Conservation (phyloP, 2,888 invertebrate species). For the Eupithecia subfuscata region DNA sequence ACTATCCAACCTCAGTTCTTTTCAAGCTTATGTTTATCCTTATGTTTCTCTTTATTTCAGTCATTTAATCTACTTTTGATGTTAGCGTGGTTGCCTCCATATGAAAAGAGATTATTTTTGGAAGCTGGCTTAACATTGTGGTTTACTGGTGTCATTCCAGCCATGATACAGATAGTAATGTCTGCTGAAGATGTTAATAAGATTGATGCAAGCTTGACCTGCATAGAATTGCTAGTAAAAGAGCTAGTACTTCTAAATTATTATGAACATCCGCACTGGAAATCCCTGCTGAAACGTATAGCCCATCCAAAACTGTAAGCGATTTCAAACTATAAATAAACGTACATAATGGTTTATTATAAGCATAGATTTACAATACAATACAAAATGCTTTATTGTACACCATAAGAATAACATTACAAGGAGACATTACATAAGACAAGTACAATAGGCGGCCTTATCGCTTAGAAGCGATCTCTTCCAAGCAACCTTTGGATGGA, state of each 20-base stretch:
- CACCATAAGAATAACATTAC: too few relatives aligned
- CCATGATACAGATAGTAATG: slow-evolving; percentile 55
- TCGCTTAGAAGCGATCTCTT: too few relatives aligned
- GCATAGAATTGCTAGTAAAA: slow-evolving; percentile 73
- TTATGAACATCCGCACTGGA: slow-evolving; percentile 69
- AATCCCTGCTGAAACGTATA: slow-evolving; percentile 64
- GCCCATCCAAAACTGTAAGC: slow-evolving; percentile 67
- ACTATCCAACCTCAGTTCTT: neutral
- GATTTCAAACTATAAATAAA: neutral
- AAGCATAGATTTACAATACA: neutral
- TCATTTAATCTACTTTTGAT: slow-evolving; percentile 53
- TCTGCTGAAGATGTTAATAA: slow-evolving; percentile 3
- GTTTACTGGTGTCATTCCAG: slow-evolving; percentile 77
- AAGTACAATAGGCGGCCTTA: too few relatives aligned
- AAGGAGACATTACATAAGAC: too few relatives aligned
- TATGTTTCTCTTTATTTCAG: slow-evolving; percentile 47
- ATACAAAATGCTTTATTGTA: too few relatives aligned
- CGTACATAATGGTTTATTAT: neutral
- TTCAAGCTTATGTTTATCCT: neutral
- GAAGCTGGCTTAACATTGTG: slow-evolving; percentile 73
- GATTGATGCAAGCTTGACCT: slow-evolving; percentile 46
- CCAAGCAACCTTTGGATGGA: too few relatives aligned
- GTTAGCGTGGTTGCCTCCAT: slow-evolving; percentile 61
- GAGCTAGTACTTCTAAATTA: slow-evolving; percentile 70
- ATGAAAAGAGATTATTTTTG: slow-evolving; percentile 62